Conservation (phyloP, 1,140 invertebrate species). For the Pseudomyrmex flavicornis region DNA sequence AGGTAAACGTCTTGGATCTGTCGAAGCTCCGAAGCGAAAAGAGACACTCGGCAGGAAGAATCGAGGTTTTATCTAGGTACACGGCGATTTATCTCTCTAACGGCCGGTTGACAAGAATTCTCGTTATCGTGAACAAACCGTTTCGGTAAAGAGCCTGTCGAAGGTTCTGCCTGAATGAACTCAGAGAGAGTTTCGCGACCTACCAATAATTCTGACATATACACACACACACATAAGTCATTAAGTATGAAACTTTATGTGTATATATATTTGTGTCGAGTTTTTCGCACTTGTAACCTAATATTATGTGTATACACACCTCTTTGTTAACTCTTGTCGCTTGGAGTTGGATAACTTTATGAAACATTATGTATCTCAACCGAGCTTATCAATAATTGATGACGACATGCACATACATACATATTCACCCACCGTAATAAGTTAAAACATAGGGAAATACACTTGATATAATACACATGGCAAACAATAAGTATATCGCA, state of each 20-base stretch:
- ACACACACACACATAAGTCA: too few species aligned
- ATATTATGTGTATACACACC: too few species aligned
- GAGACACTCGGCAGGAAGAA: conserved; percentile 53
- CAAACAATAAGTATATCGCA: conserved; percentile 44
- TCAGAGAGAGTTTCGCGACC: neutral
- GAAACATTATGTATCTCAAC: neutral
- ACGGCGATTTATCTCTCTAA: conserved; percentile 58
- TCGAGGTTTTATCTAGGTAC: conserved; percentile 63
- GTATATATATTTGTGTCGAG: too few species aligned
- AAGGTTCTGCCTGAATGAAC: conserved; percentile 3
- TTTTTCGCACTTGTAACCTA: too few species aligned
- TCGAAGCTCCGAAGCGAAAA: conserved; percentile 59
- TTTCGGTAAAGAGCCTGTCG: conserved; percentile 27
- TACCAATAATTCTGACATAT: too few species aligned
- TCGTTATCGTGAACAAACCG: conserved; percentile 52
- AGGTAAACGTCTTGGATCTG: conserved; percentile 62
- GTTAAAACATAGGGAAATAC: conserved; percentile 1
- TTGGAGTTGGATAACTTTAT: too few species aligned
- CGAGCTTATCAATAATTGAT: neutral
- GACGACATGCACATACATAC: too few species aligned
- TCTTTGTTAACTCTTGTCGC: too few species aligned
- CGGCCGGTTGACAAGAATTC: conserved; percentile 55
- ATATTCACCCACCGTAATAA: neutral
- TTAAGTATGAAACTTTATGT: too few species aligned
- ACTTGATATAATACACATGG: conserved; percentile 20